Percentiles rank a stretch among this genome's conserved stretches.
Conservation (phyloP, 2,888 invertebrate species). For the Yponomeuta evonymella region DNA sequence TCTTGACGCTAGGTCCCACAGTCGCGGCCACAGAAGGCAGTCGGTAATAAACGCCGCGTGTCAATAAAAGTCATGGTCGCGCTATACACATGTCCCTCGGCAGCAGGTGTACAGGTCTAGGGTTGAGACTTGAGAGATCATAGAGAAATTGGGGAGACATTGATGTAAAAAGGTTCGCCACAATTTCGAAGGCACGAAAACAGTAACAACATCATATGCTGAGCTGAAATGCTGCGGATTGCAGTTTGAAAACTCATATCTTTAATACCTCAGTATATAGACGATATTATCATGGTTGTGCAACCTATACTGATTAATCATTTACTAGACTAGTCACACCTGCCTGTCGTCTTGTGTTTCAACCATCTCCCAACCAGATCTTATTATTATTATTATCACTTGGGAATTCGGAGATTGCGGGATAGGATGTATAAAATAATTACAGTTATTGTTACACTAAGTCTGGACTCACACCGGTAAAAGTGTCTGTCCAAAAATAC, state of each 20-base stretch:
- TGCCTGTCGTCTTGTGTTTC: no score
- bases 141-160: background rate
- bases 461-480: background rate
- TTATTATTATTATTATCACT: no score
- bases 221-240: no score
- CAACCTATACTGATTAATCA: no score
- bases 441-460: background rate
- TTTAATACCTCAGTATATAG: no score
- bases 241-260: no score
- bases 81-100: conserved; percentile 62
- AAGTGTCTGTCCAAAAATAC: background rate
- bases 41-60: conserved; percentile 59
- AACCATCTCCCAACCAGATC: no score
- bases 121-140: background rate
- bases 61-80: conserved; percentile 63
- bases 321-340: no score
- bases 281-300: no score
- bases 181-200: background rate
- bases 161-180: background rate
- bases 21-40: conserved; percentile 37
- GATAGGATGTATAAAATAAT: background rate
- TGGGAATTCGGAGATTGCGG: no score
- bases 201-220: no score
- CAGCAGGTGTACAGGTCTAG: conserved; percentile 47
- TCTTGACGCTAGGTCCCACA: conserved; percentile 27